Conservation (phyloP, 2,888 invertebrate species). For the Drosophila mimetica region DNA sequence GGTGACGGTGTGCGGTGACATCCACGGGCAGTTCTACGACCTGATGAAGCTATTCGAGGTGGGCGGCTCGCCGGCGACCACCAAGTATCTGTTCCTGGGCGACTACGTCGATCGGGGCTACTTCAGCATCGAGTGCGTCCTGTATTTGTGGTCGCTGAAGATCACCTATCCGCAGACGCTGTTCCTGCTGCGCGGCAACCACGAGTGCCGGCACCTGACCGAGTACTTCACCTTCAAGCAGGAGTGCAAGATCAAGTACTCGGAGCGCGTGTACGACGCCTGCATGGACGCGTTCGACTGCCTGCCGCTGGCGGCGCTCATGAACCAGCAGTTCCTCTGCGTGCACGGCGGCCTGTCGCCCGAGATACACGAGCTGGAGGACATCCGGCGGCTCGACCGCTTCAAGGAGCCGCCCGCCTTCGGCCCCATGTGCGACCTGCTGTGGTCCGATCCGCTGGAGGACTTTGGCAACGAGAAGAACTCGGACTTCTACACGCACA, state of each 20-base stretch:
- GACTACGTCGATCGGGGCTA: slow-evolving; percentile 99
- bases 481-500: slow-evolving; percentile 99
- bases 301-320: slow-evolving; percentile 98
- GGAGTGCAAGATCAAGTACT: slow-evolving; percentile 99
- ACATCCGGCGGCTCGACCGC: slow-evolving; percentile 98
- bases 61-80: slow-evolving; percentile 98
- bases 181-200: slow-evolving; percentile 99
- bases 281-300: slow-evolving; percentile 99
- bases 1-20: slow-evolving; percentile 99
- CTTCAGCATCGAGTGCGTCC: slow-evolving; percentile 93
- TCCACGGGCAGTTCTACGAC: slow-evolving; percentile 99
- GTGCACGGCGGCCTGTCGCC: slow-evolving; percentile 99
- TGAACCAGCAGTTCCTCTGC: slow-evolving; percentile 99
- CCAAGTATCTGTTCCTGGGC: slow-evolving; percentile 99
- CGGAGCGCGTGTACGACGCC: slow-evolving; percentile 99
- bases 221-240: slow-evolving; percentile 99
- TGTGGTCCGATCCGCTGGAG: slow-evolving; percentile 99
- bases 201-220: slow-evolving; percentile 99
- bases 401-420: slow-evolving; percentile 99
- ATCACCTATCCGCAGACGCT: slow-evolving; percentile 98
- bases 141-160: slow-evolving; percentile 99
- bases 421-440: slow-evolving; percentile 99
- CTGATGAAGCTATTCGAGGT: slow-evolving; percentile 99
- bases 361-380: slow-evolving; percentile 99
- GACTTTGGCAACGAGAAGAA: slow-evolving; percentile 99